Conservation (phyloP, 2,888 invertebrate genomes). For the Gisinianus flammeolus region DNA sequence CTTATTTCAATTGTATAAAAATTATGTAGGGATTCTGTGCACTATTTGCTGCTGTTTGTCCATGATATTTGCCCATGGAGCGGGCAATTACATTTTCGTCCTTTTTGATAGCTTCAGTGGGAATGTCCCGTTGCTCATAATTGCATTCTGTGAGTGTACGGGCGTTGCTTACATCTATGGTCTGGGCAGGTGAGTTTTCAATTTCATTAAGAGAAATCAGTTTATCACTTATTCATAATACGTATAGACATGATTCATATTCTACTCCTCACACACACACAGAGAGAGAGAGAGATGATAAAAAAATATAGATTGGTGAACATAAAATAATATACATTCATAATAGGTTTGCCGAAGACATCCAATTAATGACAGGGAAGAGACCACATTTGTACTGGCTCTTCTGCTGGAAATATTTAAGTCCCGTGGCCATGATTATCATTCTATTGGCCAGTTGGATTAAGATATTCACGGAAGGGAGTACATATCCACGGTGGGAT, state of each 20-base stretch:
- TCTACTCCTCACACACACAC: not conserved
- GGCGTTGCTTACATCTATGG: constrained; percentile 95
- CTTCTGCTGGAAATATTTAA: constrained; percentile 93
- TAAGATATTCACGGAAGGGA: constrained; percentile 79
- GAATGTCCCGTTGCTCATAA: constrained; percentile 87
- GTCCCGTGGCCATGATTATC: constrained; percentile 85
- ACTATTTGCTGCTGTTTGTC: constrained; percentile 81
- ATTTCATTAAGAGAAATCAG: no score
- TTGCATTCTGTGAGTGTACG: constrained; percentile 90
- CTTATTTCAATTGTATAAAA: no score
- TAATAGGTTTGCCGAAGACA: constrained; percentile 86
- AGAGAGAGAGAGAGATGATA: not conserved
- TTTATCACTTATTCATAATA: no score
- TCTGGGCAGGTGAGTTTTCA: constrained; percentile 73
- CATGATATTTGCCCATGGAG: constrained; percentile 89
- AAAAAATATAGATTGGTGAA: not conserved
- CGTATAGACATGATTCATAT: no score
- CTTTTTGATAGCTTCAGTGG: constrained; percentile 94
- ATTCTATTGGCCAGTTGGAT: constrained; percentile 83
- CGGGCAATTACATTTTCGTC: constrained; percentile 91
- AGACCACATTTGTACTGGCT: constrained; percentile 89
- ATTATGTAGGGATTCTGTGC: constrained; percentile 73
- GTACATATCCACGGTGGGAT: constrained; percentile 86
- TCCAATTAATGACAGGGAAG: constrained; percentile 91
- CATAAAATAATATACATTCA: not conserved